Evolutionary conservation across 2,797 vertebrate genomes (phyloP).

Genomic region (Microctenopoma steveboyesi): DNA sequence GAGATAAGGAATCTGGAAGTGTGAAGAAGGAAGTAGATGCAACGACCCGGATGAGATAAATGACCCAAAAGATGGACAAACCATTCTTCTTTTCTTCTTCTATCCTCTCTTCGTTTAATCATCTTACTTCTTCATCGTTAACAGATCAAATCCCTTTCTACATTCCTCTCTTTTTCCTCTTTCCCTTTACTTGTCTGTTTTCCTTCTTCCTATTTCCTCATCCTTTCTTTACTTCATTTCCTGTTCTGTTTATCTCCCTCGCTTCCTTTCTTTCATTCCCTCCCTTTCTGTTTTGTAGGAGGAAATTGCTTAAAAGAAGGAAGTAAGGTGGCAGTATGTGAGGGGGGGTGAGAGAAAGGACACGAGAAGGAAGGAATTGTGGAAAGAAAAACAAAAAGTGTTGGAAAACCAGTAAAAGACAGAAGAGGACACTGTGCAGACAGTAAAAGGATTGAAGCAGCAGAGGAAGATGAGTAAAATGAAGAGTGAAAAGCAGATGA

Average conservation of each 20-base stretch:
- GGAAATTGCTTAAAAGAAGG: background rate
- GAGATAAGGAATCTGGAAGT: background rate
- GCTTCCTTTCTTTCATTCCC: background rate
- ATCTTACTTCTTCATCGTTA: background rate
- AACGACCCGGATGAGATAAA: background rate
- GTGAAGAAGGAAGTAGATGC: background rate
- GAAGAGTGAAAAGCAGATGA: background rate
- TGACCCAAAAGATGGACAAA: background rate
- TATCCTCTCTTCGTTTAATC: background rate
- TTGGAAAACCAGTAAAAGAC: background rate
- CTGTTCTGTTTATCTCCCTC: background rate
- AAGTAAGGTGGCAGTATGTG: background rate
- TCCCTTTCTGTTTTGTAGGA: background rate
- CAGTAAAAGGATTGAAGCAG: background rate
- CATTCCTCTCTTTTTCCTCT: background rate
- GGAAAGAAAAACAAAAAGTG: background rate
- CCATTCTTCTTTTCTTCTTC: background rate
- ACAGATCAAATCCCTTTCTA: no score
- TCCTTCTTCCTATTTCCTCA: background rate
- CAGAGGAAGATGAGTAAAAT: no score
- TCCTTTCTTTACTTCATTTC: background rate
- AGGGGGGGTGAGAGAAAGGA: background rate
- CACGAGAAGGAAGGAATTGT: background rate
- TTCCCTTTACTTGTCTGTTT: background rate
- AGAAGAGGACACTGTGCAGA: background rate